phyloP scores from a whole-genome alignment of 2,888 invertebrate species.

The Hylaea fasciaria region DNA sequence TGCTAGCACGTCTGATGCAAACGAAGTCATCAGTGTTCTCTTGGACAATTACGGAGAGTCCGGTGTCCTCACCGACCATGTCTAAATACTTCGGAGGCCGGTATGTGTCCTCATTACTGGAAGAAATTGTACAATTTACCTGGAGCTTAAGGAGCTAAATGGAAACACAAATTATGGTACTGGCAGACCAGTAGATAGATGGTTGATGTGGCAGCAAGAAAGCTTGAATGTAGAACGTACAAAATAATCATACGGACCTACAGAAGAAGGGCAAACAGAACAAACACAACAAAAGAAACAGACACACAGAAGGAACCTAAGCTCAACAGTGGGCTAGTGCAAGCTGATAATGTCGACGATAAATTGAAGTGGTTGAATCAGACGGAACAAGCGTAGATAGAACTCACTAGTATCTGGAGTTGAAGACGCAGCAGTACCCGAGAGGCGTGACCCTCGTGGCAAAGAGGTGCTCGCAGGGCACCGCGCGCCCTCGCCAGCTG shows the following conservation, averaged over 20 bases:
- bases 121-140: background rate
- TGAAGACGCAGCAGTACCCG: slow-evolving; percentile 85
- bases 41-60: slow-evolving; percentile 80
- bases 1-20: slow-evolving; percentile 67
- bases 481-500: slow-evolving; percentile 64
- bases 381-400: too few species aligned
- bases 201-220: too few species aligned
- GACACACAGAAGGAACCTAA: too few species aligned
- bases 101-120: slow-evolving; percentile 20
- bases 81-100: slow-evolving; percentile 22
- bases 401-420: slow-evolving; percentile 68
- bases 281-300: too few species aligned
- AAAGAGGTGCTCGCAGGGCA: slow-evolving; percentile 72
- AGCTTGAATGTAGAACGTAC: too few species aligned
- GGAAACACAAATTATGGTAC: too few species aligned
- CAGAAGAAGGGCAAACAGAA: too few species aligned
- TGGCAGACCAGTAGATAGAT: too few species aligned
- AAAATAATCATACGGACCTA: too few species aligned
- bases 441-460: slow-evolving; percentile 72
- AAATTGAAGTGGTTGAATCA: too few species aligned
- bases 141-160: background rate
- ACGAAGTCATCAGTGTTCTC: slow-evolving; percentile 81
- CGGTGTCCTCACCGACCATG: slow-evolving; percentile 47
- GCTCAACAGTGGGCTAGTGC: too few species aligned
- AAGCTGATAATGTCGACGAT: too few species aligned